Conservation (phyloP, 2,888 invertebrate genomes). For the Acanthosepion esculentum region DNA sequence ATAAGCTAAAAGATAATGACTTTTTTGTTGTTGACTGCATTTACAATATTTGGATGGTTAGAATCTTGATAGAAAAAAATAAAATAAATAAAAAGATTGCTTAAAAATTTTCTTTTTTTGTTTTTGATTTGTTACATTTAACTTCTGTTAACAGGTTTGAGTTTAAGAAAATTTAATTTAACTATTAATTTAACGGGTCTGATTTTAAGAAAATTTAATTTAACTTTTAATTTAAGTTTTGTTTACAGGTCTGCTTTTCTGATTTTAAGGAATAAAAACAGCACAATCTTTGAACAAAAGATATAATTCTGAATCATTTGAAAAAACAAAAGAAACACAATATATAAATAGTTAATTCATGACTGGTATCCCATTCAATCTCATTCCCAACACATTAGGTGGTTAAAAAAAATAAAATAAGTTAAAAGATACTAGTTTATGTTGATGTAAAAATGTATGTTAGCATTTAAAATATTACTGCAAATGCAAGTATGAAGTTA, state of each 20-base stretch:
- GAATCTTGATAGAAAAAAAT: not conserved
- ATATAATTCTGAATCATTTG: not conserved
- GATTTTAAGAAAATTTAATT: too few relatives aligned
- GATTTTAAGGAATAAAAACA: not conserved
- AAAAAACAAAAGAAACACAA: not conserved
- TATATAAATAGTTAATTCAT: not conserved
- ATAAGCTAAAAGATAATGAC: too few relatives aligned
- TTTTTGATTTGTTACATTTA: not conserved
- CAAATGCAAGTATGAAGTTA: too few relatives aligned
- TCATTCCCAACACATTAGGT: not conserved
- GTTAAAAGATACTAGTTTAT: not conserved
- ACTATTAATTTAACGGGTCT: too few relatives aligned
- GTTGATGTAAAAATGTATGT: not conserved
- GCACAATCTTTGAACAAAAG: not conserved
- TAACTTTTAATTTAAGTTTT: too few relatives aligned
- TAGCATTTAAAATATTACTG: too few relatives aligned
- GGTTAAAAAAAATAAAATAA: not conserved
- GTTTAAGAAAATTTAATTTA: too few relatives aligned
- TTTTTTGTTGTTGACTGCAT: not conserved
- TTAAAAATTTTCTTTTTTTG: too few relatives aligned
- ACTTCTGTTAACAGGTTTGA: not conserved
- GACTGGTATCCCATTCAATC: not conserved
- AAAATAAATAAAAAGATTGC: too few relatives aligned
- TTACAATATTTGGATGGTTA: constrained; percentile 15
- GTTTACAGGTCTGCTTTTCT: too few relatives aligned